Base-by-base conservation (phyloP, 2,888 invertebrate species). In the Adelphocoris suturalis region DNA sequence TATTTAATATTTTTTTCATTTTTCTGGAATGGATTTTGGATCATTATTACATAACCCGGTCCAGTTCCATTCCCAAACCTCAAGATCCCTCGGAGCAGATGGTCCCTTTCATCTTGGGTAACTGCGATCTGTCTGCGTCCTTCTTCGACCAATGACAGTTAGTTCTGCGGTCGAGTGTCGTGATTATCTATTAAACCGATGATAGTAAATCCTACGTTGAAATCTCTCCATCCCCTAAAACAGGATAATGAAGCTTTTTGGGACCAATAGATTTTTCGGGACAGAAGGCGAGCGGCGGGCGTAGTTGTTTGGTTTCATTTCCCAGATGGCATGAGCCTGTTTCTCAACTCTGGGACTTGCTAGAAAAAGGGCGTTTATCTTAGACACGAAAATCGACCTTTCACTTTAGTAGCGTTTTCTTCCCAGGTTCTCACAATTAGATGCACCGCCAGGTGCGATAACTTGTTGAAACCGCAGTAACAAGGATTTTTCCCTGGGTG, bases 261-360 rank as follows among this genome's bases (percentile, higher is more conserved):
- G 57, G 57, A 57, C n/a, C 57, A 57, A n/a, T 7, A 57, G 57
- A 57, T 57, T 57, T 57, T 23, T 23, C 12, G 23, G 9, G 68
- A 23, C 68, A 68, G 68, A 27, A 68, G 68, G 68, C 68, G 68
- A 68, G 68, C 68, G 68, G 23, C 23, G 68, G 68, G 12, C 37
- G 37, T 23, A 68, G 68, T 68, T 68, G 23, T 19, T 19, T 19
- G 68, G 68, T 23, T 68, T 68, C 68, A 68, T 68, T 68, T 23
- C 68, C 68, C 68, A 68, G 68, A 68, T 68, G 68, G 68, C 68
- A 23, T 12, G 68, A 37, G 7, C 37, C 68, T 68, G 23, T 68
- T 68, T 68, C 68, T 5, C 68, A 68, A 68, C 23, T 7, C 12
- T 13, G 12, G 0, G 27, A 68, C 68, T 68, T 23, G 19, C 61